Evolutionary conservation across 2,888 invertebrate species (phyloP), one percentile per base, ranked within the genome.

Genomic region (Spisula subtruncata): DNA sequence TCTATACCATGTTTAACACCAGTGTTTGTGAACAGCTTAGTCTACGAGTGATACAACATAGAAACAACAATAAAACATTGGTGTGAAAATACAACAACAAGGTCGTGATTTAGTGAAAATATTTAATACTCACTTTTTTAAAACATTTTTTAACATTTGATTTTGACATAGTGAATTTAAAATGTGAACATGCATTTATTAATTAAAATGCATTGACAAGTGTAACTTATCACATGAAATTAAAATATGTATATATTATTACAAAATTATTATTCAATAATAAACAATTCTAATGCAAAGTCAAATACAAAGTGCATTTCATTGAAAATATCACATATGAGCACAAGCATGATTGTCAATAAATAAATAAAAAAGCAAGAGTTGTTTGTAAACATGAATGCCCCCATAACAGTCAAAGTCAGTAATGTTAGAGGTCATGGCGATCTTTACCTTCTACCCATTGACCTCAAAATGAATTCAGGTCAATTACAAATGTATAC

Each of bases 11-110:
- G 91, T 71, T 91, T 93, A 18, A 93, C 91, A 25, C 92, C 94
- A 60, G 95, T 94, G 82, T 94, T 93, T 46, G 95, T 96, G 93
- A 95, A 96, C 75, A 96, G 91, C 83, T 93, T 93, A 79, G 91
- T 89, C 94, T 95, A 86, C 18, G 54, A 82, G 87, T 86, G 89
- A 90, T 85, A 92, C 92, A 92, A 92, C 88, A 92, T 71, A 75
- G 20, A 91, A 85, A 90, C 79, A 35, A 20, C 25, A n/a, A 81
- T 41, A 8, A 81, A 83, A 25, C n/a, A n/a, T 41, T 25, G 18
- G 75, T 75, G 75, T 25, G 35, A 75, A 35, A 75, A 32, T 75
- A 75, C 35, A 75, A 89, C 89, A 89, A 85, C 84, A 60, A 81
- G 35, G 81, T 83, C 20, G 12, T 32, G 35, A 71, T 32, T 25